These are phyloP conservation scores for Sphenopsis melanotis DNA, from an alignment of 2,797 vertebrate genomes.

Conservation along the genomic window DNA sequence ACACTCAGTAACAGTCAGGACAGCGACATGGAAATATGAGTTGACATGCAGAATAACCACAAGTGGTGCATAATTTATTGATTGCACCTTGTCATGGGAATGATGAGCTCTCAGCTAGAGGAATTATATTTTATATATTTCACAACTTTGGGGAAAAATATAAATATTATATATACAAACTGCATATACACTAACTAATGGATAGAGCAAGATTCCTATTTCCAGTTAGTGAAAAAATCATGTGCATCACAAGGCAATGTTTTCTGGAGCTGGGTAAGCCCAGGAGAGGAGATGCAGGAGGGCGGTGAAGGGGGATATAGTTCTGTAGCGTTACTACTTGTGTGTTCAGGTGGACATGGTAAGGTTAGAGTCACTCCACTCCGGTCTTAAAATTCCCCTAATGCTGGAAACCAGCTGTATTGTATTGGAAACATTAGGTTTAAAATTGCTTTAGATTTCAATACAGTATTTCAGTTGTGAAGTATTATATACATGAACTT, in stretches of 20 bases:
- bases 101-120: constrained; percentile 73
- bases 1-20: constrained; percentile 73
- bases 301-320: accelerated
- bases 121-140: constrained; percentile 74
- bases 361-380: not conserved
- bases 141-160: constrained; percentile 70
- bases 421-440: not conserved
- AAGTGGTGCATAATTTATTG: constrained; percentile 73
- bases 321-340: not conserved
- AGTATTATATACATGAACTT: not conserved
- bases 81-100: constrained; percentile 73
- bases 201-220: constrained; percentile 63
- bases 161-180: constrained; percentile 75
- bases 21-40: constrained; percentile 71
- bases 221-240: constrained; percentile 59
- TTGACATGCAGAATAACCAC: constrained; percentile 72
- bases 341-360: not conserved
- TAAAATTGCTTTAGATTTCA: not conserved
- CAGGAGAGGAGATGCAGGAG: not conserved
- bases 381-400: not conserved
- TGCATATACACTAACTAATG: constrained; percentile 69
- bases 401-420: not conserved
- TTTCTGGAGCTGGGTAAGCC: not conserved
- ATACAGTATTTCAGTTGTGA: not conserved
- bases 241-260: not conserved